Evolutionary conservation across 2,888 invertebrate species (phyloP).

Genomic region (Andrena trimmerana): DNA sequence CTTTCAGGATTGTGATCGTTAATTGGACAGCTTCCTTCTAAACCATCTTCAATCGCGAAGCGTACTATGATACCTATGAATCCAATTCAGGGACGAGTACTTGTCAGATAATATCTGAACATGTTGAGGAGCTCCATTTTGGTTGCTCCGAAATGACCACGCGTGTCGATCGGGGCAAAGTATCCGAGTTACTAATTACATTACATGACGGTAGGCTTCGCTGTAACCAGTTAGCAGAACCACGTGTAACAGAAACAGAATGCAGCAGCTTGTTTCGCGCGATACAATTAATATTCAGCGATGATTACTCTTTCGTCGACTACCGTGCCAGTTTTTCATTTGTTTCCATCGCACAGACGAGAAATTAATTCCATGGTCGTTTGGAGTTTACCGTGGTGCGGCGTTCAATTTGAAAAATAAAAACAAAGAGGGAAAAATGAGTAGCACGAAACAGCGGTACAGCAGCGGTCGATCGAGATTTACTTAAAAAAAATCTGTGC

Average conservation of each 20-base stretch:
- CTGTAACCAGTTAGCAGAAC: neutral
- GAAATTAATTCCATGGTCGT: constrained; percentile 30
- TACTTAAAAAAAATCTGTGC: neutral
- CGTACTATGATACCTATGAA: no score
- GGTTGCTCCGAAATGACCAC: no score
- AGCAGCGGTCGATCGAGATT: constrained; percentile 30
- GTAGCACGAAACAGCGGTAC: neutral
- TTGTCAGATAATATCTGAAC: no score
- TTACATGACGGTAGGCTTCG: no score
- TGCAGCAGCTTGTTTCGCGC: constrained; percentile 6
- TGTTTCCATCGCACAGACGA: neutral
- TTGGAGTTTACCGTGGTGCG: constrained; percentile 6
- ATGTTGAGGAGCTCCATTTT: no score
- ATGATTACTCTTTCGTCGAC: constrained; percentile 10
- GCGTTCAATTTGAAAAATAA: constrained; percentile 5
- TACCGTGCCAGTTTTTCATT: neutral
- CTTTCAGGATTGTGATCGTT: no score
- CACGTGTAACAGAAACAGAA: neutral
- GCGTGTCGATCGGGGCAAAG: no score
- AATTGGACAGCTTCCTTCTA: no score
- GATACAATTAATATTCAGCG: constrained; percentile 15
- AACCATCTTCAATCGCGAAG: no score
- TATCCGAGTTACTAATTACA: no score
- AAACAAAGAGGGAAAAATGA: neutral
- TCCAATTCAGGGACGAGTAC: no score